phyloP scores from a whole-genome alignment of 2,888 invertebrate species.

The Synergus laeviventris region DNA sequence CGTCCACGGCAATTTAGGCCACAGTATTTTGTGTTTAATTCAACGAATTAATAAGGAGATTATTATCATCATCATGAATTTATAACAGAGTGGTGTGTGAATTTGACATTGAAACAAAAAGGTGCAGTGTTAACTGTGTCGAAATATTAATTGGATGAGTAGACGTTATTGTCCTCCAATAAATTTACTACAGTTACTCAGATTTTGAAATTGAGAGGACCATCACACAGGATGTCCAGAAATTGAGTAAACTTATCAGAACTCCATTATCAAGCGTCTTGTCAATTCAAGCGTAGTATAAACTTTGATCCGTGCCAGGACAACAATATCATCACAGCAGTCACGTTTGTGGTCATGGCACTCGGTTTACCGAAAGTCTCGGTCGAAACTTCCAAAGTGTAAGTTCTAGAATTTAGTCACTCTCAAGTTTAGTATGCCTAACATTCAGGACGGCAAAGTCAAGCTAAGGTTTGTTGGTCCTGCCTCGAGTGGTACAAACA shows the following conservation, averaged over 20 bases:
- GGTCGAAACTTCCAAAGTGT: constrained; percentile 22
- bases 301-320: constrained; percentile 20
- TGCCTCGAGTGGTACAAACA: constrained; percentile 24
- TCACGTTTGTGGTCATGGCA: constrained; percentile 26
- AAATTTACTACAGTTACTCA: neutral
- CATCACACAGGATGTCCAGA: neutral
- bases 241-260: constrained; percentile 22
- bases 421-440: constrained; percentile 14
- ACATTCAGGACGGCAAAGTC: constrained; percentile 14
- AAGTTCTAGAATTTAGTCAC: constrained; percentile 7
- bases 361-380: constrained; percentile 10
- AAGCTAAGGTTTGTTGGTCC: constrained; percentile 34
- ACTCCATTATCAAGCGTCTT: constrained; percentile 25
- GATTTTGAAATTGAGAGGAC: neutral
- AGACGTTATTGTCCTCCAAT: neutral
- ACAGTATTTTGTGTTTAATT: neutral
- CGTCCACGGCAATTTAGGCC: neutral
- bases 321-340: constrained; percentile 15
- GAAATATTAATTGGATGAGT: neutral
- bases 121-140: neutral
- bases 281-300: constrained; percentile 1
- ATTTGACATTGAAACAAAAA: neutral
- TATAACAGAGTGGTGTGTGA: neutral
- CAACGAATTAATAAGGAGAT: constrained; percentile 15
- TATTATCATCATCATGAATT: neutral